Conservation (phyloP, 1,140 invertebrate genomes). For the Rhopalosiphum maidis region DNA sequence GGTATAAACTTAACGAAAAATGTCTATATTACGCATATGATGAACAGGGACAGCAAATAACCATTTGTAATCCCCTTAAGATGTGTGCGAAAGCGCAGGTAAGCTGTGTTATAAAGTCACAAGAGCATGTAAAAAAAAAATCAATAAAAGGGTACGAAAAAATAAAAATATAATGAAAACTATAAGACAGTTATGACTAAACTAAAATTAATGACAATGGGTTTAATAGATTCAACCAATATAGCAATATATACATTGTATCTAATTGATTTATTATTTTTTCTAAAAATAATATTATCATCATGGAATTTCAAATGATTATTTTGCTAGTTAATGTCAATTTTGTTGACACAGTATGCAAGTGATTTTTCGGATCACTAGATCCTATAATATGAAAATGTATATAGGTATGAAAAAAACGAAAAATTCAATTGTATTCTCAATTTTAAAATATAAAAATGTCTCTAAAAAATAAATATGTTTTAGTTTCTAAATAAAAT, state of each 20-base stretch:
- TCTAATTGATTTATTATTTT: not conserved
- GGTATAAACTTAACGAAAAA: not conserved
- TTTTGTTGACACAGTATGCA: not conserved
- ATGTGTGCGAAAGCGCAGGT: not conserved
- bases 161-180: not conserved
- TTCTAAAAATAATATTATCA: not conserved
- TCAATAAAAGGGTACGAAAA: not conserved
- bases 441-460: not conserved
- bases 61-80: not conserved
- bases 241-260: not conserved
- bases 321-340: not conserved
- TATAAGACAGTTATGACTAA: slow-evolving; percentile 2
- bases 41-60: not conserved
- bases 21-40: not conserved
- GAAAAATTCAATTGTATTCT: not conserved
- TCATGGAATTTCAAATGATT: not conserved
- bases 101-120: not conserved
- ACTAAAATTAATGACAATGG: not conserved
- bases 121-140: not conserved
- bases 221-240: not conserved
- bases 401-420: not conserved
- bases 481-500: not conserved
- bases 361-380: too few species aligned
- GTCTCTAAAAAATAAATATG: not conserved
- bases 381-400: not conserved